Conservation (phyloP, 2,797 vertebrate species). For the Sebastes variabilis region DNA sequence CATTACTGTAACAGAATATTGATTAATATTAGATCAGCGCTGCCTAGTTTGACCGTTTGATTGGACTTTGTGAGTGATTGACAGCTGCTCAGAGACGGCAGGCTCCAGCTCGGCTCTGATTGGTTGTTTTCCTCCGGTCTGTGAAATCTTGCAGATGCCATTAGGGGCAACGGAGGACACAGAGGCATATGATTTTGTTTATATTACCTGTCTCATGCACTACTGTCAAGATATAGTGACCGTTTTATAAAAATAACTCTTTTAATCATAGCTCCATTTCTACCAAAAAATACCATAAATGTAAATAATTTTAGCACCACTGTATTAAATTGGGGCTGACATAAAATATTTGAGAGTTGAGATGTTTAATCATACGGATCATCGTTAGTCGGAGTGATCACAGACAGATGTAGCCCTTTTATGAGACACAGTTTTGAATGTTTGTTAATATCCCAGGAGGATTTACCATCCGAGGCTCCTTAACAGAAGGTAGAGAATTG, state of each 20-base stretch:
- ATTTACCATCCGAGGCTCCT: background rate
- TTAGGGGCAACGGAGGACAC: accelerated
- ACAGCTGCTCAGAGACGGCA: too few relatives aligned
- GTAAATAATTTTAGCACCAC: background rate
- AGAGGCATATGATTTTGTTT: accelerated
- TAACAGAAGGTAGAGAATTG: background rate
- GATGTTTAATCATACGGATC: background rate
- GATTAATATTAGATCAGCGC: too few relatives aligned
- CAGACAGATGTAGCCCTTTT: constrained; percentile 10
- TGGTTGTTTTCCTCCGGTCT: too few relatives aligned
- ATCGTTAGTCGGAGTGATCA: background rate
- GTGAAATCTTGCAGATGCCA: too few relatives aligned
- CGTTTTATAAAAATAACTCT: too few relatives aligned
- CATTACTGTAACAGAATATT: accelerated
- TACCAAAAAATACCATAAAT: too few relatives aligned
- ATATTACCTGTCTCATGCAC: too few relatives aligned
- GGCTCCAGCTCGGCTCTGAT: too few relatives aligned
- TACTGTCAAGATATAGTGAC: too few relatives aligned
- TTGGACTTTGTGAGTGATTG: accelerated
- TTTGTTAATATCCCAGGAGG: constrained; percentile 4
- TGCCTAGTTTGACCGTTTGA: too few relatives aligned
- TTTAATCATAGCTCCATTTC: too few relatives aligned
- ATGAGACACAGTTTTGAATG: background rate
- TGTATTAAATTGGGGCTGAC: background rate
- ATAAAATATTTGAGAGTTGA: background rate